Evolutionary conservation across 1,140 invertebrate genomes (phyloP).

Genomic region (Drosophila quadrilineata): DNA sequence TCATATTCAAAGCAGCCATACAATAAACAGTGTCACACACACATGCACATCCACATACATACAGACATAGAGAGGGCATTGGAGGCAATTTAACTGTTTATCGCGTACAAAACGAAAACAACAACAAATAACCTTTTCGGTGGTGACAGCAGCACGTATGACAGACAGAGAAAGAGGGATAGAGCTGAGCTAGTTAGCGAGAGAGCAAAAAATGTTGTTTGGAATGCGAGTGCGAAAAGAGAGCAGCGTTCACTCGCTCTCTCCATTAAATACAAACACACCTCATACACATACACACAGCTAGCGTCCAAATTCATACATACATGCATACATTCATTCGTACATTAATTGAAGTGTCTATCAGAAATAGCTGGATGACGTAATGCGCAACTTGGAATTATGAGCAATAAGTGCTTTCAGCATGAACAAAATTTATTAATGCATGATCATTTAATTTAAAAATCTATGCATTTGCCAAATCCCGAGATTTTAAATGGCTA

Average conservation of each 20-base stretch:
- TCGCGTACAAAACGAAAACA: slow-evolving; percentile 61
- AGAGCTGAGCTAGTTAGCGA: slow-evolving; percentile 14
- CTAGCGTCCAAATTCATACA: slow-evolving; percentile 15
- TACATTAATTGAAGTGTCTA: slow-evolving; percentile 76
- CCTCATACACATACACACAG: slow-evolving; percentile 24
- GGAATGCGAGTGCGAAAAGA: slow-evolving; percentile 43
- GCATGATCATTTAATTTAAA: background rate
- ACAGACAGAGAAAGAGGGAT: slow-evolving; percentile 18
- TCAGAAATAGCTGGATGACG: slow-evolving; percentile 79
- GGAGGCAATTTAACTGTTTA: slow-evolving; percentile 73
- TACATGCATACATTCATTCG: too few species aligned
- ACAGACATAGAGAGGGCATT: slow-evolving; percentile 15
- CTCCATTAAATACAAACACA: slow-evolving; percentile 18
- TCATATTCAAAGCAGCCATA: slow-evolving; percentile 49
- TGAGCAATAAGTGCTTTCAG: slow-evolving; percentile 51
- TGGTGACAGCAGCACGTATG: background rate
- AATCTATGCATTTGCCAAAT: background rate
- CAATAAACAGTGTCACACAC: slow-evolving; percentile 31
- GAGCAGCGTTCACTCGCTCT: slow-evolving; percentile 23
- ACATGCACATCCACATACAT: slow-evolving; percentile 22
- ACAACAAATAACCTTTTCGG: slow-evolving; percentile 32
- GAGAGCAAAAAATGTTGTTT: slow-evolving; percentile 37
- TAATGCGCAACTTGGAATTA: slow-evolving; percentile 66
- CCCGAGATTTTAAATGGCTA: background rate
- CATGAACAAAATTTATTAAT: slow-evolving; percentile 14